Conservation (phyloP, 2,113 vertebrate genomes). For the Carollia perspicillata region DNA sequence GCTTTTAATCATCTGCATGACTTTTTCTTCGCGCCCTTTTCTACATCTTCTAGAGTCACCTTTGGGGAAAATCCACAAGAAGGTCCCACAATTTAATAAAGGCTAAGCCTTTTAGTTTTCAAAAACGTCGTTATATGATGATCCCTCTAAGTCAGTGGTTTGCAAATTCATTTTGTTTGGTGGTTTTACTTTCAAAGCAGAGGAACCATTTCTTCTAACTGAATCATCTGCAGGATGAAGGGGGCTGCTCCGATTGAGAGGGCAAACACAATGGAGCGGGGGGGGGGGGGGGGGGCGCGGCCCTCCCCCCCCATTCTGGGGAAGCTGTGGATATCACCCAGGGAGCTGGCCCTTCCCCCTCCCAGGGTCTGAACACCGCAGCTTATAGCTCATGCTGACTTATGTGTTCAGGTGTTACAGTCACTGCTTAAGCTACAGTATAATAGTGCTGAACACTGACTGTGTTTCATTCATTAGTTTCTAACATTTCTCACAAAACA, state of each 20-base stretch:
- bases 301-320: fast-evolving
- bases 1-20: neutral
- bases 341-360: too few relatives aligned
- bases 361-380: neutral
- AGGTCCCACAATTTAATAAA: neutral
- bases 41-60: neutral
- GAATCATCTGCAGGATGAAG: neutral
- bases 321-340: neutral
- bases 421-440: neutral
- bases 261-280: neutral
- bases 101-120: neutral
- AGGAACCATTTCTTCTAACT: neutral
- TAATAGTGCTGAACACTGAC: neutral
- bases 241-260: neutral
- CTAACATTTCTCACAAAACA: neutral
- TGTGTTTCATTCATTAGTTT: neutral
- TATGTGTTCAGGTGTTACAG: neutral
- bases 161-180: neutral
- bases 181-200: neutral
- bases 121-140: neutral
- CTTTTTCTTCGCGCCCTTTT: neutral
- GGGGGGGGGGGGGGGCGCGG: too few relatives aligned
- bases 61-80: neutral
- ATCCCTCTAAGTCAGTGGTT: neutral
- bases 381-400: fast-evolving